Evolutionary conservation across 2,797 vertebrate genomes (phyloP).

Genomic region (Odontamblyopus rebecca): DNA sequence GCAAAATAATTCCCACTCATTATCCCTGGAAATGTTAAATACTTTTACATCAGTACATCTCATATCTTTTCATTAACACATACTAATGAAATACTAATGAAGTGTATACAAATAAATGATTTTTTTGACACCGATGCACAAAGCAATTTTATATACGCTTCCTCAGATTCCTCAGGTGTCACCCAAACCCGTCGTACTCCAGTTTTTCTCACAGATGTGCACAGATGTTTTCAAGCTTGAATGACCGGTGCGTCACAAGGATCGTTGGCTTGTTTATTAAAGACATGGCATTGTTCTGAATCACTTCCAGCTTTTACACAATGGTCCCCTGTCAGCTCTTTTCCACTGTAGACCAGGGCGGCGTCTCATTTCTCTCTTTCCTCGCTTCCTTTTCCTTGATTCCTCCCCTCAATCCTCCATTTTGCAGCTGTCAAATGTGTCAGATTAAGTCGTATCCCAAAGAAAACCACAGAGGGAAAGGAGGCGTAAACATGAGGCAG

Average conservation of each 20-base stretch:
- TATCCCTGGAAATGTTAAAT: background rate
- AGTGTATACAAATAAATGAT: background rate
- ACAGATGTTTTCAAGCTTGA: slow-evolving; percentile 12
- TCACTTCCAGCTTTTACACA: slow-evolving; percentile 31
- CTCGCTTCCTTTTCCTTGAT: no score
- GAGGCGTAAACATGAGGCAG: no score
- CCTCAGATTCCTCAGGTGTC: background rate
- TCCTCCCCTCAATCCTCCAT: no score
- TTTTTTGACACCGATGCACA: background rate
- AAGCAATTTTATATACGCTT: slow-evolving; percentile 1
- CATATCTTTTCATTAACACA: background rate
- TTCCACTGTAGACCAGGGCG: slow-evolving; percentile 20
- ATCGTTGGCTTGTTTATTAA: slow-evolving; percentile 12
- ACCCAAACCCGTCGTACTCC: background rate
- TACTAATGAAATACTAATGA: background rate
- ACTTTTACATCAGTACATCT: background rate
- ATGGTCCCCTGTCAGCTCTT: slow-evolving; percentile 31
- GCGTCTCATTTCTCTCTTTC: no score
- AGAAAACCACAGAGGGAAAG: no score
- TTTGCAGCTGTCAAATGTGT: no score
- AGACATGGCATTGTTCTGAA: background rate
- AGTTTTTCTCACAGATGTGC: background rate
- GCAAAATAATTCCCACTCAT: background rate
- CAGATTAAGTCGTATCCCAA: no score
- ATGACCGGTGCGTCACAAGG: slow-evolving; percentile 8